Evolutionary conservation across 92 coral and sea anemone genomes (phyloP), one percentile per base, ranked within the genome.

Genomic region (Paragorgia papillata): DNA sequence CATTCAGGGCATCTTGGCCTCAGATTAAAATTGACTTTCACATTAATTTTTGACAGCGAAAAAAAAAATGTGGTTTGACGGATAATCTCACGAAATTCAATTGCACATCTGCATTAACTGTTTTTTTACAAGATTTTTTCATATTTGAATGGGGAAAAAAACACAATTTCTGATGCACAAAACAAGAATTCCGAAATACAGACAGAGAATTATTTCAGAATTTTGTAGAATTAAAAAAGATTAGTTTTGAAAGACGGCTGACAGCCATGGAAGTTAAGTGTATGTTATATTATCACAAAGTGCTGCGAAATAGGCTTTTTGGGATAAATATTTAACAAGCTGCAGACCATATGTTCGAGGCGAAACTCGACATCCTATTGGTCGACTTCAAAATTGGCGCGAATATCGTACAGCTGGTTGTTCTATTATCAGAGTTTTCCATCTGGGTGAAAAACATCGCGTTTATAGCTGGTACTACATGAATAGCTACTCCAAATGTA

Each of bases 241-340:
- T 37, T 10, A 10, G 43, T 37, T 37, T 4, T 37, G n/a, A 7
- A 46, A 15, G 17, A 46, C 53, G 15, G 15, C 53, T 46, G 53
- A 46, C 15, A 15, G n/a, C 14, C 17, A 46, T 46, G 53, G 12
- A 46, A 6, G 53, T 46, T 48, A 58, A 54, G 51, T 34, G 49
- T 71, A 33, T 29, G 76, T 69, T 69, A 34, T 51, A 53, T 71
- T 71, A 71, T 71, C 78, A 53, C 64, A 71, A 51, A 71, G 33
- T 4, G 33, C 62, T 19, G 34, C 31, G 78, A 71, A 57, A 71
- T 71, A 58, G 78, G 64, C 78, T 71, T 71, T 69, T 71, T 32
- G 26, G 39, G 78, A 71, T 71, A 71, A 71, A 71, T 71, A 71
- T 71, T 71, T 71, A 71, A 71, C 78, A 71, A 71, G 62, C 78